Evolutionary conservation across 23 tunicate genomes (phyloP).

Genomic region (Aplidium turbinatum): DNA sequence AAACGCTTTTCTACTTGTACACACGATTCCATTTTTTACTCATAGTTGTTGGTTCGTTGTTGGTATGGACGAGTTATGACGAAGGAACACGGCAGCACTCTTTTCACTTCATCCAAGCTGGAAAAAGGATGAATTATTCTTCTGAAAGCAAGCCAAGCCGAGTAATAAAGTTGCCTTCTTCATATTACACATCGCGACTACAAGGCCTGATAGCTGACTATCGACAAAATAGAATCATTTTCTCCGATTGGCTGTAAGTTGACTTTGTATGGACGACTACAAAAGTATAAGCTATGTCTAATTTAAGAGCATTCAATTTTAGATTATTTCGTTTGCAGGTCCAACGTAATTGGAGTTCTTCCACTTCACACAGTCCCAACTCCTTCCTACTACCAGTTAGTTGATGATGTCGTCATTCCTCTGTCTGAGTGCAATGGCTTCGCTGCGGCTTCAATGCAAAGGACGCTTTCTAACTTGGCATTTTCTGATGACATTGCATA

Average conservation of each 20-base stretch:
- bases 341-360: background rate
- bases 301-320: too few species aligned
- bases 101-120: too few species aligned
- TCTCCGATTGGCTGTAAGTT: slow-evolving; percentile 30
- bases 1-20: too few species aligned
- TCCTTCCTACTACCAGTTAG: background rate
- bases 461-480: background rate
- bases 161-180: too few species aligned
- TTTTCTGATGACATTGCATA: slow-evolving; percentile 12
- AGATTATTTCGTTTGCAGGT: background rate
- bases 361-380: background rate
- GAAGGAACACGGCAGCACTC: too few species aligned
- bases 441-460: background rate
- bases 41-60: too few species aligned
- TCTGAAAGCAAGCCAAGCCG: too few species aligned
- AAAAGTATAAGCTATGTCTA: too few species aligned
- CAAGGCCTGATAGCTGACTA: background rate
- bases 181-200: background rate
- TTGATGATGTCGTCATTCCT: background rate
- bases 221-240: background rate
- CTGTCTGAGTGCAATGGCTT: background rate
- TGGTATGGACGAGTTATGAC: too few species aligned
- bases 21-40: too few species aligned
- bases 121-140: too few species aligned
- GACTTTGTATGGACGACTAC: too few species aligned